Conservation (phyloP, 2,113 vertebrate genomes). For the Catharus fuscescens region DNA sequence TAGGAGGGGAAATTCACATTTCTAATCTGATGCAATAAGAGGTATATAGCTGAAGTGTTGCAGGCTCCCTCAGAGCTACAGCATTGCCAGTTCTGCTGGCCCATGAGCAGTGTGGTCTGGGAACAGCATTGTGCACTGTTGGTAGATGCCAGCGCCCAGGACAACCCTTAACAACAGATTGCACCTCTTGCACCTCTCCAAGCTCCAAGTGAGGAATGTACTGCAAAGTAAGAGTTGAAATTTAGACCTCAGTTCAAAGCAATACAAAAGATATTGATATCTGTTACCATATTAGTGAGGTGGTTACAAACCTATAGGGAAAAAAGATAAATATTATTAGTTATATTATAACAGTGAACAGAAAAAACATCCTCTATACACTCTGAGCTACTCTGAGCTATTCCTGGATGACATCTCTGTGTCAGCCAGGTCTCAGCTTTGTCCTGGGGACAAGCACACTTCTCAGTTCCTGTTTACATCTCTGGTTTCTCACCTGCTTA, state of each 20-base stretch:
- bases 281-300: neutral
- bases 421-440: neutral
- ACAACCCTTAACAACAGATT: neutral
- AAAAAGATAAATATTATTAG: neutral
- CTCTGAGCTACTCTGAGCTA: neutral
- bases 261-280: neutral
- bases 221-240: neutral
- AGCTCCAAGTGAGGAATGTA: neutral
- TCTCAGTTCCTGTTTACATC: neutral
- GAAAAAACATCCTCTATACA: neutral
- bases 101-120: too few relatives aligned
- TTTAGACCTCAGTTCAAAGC: neutral
- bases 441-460: neutral
- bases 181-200: neutral
- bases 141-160: too few relatives aligned
- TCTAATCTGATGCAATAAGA: neutral
- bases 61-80: neutral
- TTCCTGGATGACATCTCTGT: neutral
- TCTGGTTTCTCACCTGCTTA: neutral
- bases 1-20: neutral
- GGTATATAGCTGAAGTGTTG: neutral
- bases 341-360: neutral
- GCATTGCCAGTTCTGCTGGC: accelerated
- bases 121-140: accelerated
- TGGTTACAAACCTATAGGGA: neutral